A percentile compares a stretch with the other conserved stretches of the same genome.
Conservation (phyloP, 2,113 vertebrate genomes). For the Thoracochromis brauschi region DNA sequence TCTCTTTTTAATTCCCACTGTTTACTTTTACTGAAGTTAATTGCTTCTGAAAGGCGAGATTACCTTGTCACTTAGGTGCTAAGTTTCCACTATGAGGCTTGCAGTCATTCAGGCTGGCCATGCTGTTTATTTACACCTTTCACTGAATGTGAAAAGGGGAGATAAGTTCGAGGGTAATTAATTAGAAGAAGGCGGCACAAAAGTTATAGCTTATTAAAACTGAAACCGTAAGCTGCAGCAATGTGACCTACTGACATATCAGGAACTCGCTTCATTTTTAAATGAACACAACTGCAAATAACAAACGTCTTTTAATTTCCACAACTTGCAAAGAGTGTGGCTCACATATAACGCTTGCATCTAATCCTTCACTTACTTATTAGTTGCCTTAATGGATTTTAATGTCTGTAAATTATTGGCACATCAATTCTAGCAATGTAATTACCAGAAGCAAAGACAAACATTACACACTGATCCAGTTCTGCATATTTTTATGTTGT, state of each 20-base stretch:
- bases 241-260: not conserved
- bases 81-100: not conserved
- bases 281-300: not conserved
- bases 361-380: not conserved
- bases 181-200: not conserved
- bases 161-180: not conserved
- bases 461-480: not conserved
- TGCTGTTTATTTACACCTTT: not conserved
- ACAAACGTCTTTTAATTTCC: not conserved
- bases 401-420: not conserved
- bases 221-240: not conserved
- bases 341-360: not conserved
- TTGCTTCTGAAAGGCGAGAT: not conserved
- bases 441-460: not conserved
- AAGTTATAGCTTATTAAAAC: not conserved
- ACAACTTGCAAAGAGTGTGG: not conserved
- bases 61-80: not conserved
- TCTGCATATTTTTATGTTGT: not conserved
- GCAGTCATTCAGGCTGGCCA: not conserved
- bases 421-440: not conserved
- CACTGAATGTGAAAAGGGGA: not conserved
- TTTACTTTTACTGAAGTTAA: not conserved
- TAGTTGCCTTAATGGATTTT: not conserved
- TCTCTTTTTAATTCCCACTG: not conserved
- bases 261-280: not conserved